A percentile compares a stretch with the other conserved stretches of the same genome.
phyloP scores from a whole-genome alignment of 2,888 invertebrate genomes.

The Andricus quercusramuli region DNA sequence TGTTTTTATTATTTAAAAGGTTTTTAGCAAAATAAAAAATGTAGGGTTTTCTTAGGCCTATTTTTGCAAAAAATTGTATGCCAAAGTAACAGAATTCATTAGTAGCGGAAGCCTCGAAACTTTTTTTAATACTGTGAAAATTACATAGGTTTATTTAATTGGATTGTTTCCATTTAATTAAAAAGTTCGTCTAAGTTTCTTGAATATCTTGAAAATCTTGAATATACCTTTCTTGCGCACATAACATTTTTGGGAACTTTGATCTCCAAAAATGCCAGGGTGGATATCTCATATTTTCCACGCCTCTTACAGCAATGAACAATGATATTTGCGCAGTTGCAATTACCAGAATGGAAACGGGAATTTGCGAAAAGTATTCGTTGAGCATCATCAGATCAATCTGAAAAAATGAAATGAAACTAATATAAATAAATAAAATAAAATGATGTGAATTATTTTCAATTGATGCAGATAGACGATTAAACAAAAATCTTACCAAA shows the following conservation, averaged over 20 bases:
- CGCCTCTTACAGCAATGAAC: conserved; percentile 48
- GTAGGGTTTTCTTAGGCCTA: too few relatives aligned
- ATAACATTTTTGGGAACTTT: conserved; percentile 58
- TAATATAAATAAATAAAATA: neutral
- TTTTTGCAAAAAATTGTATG: too few relatives aligned
- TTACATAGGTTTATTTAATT: too few relatives aligned
- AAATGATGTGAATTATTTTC: fast-evolving
- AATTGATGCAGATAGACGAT: neutral
- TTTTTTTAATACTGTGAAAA: too few relatives aligned
- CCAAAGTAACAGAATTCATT: too few relatives aligned
- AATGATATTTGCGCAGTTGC: conserved; percentile 59
- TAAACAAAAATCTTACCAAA: conserved; percentile 56
- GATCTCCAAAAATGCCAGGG: conserved; percentile 57
- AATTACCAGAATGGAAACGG: conserved; percentile 57
- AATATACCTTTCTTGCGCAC: conserved; percentile 49
- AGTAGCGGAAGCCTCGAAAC: too few relatives aligned
- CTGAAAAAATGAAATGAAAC: conserved; percentile 52
- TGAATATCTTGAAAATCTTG: too few relatives aligned
- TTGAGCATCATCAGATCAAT: conserved; percentile 66
- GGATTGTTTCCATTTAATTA: too few relatives aligned
- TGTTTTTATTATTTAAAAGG: neutral
- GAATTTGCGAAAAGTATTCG: conserved; percentile 54
- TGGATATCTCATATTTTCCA: conserved; percentile 31
- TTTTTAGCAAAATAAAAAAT: too few relatives aligned
- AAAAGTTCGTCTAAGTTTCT: too few relatives aligned